Conservation (phyloP, 1,140 invertebrate genomes). For the Pararge aegeria region DNA sequence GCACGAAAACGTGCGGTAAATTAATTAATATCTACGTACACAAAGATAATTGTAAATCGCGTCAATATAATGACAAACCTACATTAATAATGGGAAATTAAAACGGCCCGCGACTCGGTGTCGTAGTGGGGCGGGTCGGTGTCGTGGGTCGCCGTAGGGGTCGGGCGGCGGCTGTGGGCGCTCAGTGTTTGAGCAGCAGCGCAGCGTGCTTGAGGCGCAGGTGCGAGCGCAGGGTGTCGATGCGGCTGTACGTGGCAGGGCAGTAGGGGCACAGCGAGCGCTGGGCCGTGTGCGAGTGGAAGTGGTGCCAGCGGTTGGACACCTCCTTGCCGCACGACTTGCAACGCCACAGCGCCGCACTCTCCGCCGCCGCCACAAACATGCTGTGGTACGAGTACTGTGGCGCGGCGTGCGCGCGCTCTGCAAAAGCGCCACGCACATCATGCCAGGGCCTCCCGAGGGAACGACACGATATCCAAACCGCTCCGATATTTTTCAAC, state of each 20-base stretch:
- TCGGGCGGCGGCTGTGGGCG: constrained; percentile 22
- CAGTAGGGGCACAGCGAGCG: constrained; percentile 90
- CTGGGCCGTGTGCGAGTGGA: constrained; percentile 89
- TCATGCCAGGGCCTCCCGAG: background rate
- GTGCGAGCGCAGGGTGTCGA: constrained; percentile 89
- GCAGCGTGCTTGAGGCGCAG: constrained; percentile 87
- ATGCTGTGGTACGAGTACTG: constrained; percentile 89
- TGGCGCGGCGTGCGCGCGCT: constrained; percentile 54
- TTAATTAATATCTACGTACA: constrained; percentile 48
- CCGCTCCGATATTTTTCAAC: constrained; percentile 14
- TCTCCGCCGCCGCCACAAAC: constrained; percentile 86
- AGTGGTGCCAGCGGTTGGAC: constrained; percentile 92
- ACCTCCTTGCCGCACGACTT: constrained; percentile 91
- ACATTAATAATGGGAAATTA: constrained; percentile 24
- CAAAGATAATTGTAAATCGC: constrained; percentile 53
- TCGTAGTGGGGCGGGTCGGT: constrained; percentile 9
- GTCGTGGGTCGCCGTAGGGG: constrained; percentile 23
- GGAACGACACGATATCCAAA: background rate
- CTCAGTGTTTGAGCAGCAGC: constrained; percentile 77
- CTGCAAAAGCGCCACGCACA: constrained; percentile 39
- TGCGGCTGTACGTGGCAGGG: constrained; percentile 91
- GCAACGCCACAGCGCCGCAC: constrained; percentile 87
- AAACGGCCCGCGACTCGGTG: constrained; percentile 14
- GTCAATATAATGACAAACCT: constrained; percentile 49
- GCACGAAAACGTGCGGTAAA: constrained; percentile 71